Evolutionary conservation across 2,797 vertebrate genomes (phyloP).

Genomic region (Morelia viridis): DNA sequence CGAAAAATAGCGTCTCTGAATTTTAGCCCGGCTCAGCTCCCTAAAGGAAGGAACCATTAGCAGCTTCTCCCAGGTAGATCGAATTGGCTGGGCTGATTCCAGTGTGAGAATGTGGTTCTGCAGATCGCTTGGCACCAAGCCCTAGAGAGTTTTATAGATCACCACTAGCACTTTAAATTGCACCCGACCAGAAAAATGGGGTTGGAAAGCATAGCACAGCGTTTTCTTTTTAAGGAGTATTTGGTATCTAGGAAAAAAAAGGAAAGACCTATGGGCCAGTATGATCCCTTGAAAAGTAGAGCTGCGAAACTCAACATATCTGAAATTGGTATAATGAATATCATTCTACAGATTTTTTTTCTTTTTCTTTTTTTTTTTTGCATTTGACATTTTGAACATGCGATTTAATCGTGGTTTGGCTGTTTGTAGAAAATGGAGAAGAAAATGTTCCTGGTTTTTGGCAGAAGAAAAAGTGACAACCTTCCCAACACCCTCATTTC

Average conservation of each 20-base stretch:
- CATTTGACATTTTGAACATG: slow-evolving; percentile 46
- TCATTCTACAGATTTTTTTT: slow-evolving; percentile 28
- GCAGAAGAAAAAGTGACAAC: slow-evolving; percentile 53
- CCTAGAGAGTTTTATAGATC: neutral
- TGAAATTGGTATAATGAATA: slow-evolving; percentile 20
- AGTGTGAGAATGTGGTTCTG: neutral
- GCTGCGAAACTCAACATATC: slow-evolving; percentile 2
- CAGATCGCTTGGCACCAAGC: neutral
- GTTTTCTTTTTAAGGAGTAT: neutral
- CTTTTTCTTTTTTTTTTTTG: slow-evolving; percentile 19
- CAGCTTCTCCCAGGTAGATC: neutral
- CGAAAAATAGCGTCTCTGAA: neutral
- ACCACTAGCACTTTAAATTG: neutral
- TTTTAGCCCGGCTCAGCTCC: neutral
- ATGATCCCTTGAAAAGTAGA: neutral
- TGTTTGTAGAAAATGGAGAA: slow-evolving; percentile 39
- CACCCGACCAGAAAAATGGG: neutral
- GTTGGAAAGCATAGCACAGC: neutral
- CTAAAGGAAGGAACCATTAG: neutral
- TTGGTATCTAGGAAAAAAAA: neutral
- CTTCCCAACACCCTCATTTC: slow-evolving; percentile 61
- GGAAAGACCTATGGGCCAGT: neutral
- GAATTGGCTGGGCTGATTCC: neutral
- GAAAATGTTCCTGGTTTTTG: slow-evolving; percentile 64
- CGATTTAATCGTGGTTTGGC: slow-evolving; percentile 64